These are phyloP conservation scores for Hemithea aestivaria DNA, from an alignment of 2,888 invertebrate species.

Conservation along the genomic window DNA sequence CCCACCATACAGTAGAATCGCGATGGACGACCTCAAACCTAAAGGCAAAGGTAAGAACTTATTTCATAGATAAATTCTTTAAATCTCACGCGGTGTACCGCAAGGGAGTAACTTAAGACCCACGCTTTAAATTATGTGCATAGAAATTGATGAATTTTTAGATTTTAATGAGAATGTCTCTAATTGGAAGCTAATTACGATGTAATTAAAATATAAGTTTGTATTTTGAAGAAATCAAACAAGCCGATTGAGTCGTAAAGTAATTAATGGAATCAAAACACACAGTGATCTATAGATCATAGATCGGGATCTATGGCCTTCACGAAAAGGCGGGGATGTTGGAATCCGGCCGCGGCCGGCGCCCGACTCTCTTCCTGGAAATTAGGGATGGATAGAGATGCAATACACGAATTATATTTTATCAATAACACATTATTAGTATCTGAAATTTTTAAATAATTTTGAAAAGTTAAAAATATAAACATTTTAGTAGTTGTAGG, in stretches of 20 bases:
- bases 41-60: slow-evolving; percentile 81
- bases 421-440: too few relatives aligned
- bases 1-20: slow-evolving; percentile 89
- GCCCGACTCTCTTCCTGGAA: slow-evolving; percentile 75
- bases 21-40: slow-evolving; percentile 86
- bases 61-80: too few relatives aligned
- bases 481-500: too few relatives aligned
- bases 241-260: slow-evolving; percentile 13
- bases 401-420: slow-evolving; percentile 10
- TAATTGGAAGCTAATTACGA: too few relatives aligned
- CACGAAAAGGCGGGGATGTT: slow-evolving; percentile 60
- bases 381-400: slow-evolving; percentile 62
- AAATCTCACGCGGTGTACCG: background rate
- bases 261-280: slow-evolving; percentile 16
- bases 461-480: too few relatives aligned
- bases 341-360: slow-evolving; percentile 73
- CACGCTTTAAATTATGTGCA: slow-evolving; percentile 1
- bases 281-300: slow-evolving; percentile 15
- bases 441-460: too few relatives aligned
- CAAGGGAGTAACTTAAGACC: slow-evolving; percentile 1
- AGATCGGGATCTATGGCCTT: slow-evolving; percentile 20
- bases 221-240: background rate
- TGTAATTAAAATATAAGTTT: too few relatives aligned
- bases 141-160: background rate
- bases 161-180: slow-evolving; percentile 1